Base-by-base conservation (phyloP, 2,888 invertebrate species). In the Acleris literana region DNA sequence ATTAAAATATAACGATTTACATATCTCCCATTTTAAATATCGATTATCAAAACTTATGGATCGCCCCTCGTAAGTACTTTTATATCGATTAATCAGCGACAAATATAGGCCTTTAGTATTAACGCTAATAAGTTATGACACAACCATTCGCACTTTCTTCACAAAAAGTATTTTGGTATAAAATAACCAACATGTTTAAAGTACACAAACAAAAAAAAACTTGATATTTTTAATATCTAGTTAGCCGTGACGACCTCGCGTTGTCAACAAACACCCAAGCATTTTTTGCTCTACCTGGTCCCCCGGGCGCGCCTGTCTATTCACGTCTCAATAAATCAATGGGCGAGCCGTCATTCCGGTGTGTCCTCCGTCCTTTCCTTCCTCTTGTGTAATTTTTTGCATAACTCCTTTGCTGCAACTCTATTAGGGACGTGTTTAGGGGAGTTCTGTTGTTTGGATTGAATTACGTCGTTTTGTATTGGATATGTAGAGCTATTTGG, bases 221-320 rank as follows among this genome's bases (percentile, higher is more conserved):
- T n/a, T n/a, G n/a, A 5, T 16, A 16, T 44, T 44, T 44, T 44
- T n/a, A 44, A 44, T n/a, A 44, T 6, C n/a, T 44, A 16, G 13
- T 74, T 72, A 75, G 80, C 78, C 84, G 74, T 86, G 83, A 83
- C 85, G 79, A 83, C 82, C 75, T 78, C 75, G 78, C 74, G 76
- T 78, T 87, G 88, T 89, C 90, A 90, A 90, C 88, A 89, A 83
- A 86, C 88, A 88, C 87, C 88, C 88, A 83, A 76, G 72, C 64
- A 76, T 84, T 86, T 88, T 88, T 86, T 85, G 70, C 71, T 39
- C 68, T 75, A 63, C 70, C 76, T 86, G 85, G 88, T 86, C 86
- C 48, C 56, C 77, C 72, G 80, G 67, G 76, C 74, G 76, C 78
- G 76, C 81, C 83, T 83, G 85, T 83, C 85, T 79, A 76, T 82